Conservation (phyloP, 2,888 invertebrate genomes). For the Dryobota labecula region DNA sequence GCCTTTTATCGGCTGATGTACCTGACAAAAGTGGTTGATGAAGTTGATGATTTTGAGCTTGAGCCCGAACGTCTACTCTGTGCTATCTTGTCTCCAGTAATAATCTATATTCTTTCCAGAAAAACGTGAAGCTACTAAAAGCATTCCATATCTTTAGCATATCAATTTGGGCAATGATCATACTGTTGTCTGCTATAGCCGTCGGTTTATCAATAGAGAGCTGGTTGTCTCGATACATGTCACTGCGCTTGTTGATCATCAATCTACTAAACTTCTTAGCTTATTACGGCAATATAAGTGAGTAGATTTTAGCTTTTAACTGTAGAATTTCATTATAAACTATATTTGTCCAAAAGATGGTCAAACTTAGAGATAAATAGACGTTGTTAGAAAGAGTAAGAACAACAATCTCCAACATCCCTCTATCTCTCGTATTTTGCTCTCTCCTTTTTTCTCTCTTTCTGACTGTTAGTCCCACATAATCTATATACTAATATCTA, state of each 20-base stretch:
- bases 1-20: background rate
- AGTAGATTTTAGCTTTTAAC: constrained; percentile 6
- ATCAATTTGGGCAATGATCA: constrained; percentile 13
- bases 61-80: background rate
- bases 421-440: background rate
- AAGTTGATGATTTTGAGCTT: background rate
- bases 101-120: constrained; percentile 55
- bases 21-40: background rate
- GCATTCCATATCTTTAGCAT: constrained; percentile 54
- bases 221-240: constrained; percentile 25
- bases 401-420: background rate
- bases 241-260: constrained; percentile 5
- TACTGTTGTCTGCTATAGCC: constrained; percentile 27
- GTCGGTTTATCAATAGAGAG: constrained; percentile 17
- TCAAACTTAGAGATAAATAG: too few relatives aligned
- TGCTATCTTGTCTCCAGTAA: background rate
- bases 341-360: background rate
- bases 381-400: background rate
- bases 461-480: background rate
- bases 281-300: constrained; percentile 24
- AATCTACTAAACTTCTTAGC: constrained; percentile 34
- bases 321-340: background rate
- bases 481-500: too few relatives aligned
- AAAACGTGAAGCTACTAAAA: constrained; percentile 48
- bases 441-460: too few relatives aligned